Percentiles rank a stretch among this genome's conserved stretches.
Conservation (phyloP, 2,888 invertebrate genomes). For the Willowsia nigromaculata region DNA sequence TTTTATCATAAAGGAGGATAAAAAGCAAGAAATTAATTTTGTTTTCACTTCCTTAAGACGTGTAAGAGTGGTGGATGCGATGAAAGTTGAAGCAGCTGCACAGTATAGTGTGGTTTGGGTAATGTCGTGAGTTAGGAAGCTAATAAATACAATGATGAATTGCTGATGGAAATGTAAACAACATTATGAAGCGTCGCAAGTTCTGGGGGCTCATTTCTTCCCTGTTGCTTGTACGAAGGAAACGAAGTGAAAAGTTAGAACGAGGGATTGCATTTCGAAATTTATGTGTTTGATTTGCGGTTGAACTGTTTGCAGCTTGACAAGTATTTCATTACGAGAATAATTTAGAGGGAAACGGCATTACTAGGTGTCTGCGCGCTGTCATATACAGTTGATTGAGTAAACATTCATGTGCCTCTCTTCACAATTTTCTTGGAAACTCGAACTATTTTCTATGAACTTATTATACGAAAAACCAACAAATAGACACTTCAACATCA, state of each 20-base stretch:
- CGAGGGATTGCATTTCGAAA: not conserved
- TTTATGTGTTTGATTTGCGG: not conserved
- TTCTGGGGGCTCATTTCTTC: not conserved
- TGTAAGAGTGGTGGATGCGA: not conserved
- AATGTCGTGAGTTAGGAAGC: not conserved
- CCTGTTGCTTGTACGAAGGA: not conserved
- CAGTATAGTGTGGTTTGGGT: not conserved
- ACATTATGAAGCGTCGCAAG: not conserved
- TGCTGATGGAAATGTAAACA: not conserved
- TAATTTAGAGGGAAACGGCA: not conserved
- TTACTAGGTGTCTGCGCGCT: not conserved
- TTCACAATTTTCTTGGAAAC: not conserved
- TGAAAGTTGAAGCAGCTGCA: not conserved
- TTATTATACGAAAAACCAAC: not conserved
- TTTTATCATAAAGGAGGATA: not conserved
- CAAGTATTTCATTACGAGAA: not conserved
- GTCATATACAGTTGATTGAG: not conserved
- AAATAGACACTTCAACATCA: not conserved
- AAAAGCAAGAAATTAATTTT: conserved; percentile 8
- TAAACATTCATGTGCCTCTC: not conserved
- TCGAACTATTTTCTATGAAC: not conserved
- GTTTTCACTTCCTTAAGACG: not conserved
- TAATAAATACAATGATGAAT: not conserved
- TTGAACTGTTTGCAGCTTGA: not conserved
- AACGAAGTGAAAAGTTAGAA: not conserved